A percentile compares a stretch with the other conserved stretches of the same genome.
Conservation (phyloP, 2,797 vertebrate genomes). For the Pelodytes ibericus region DNA sequence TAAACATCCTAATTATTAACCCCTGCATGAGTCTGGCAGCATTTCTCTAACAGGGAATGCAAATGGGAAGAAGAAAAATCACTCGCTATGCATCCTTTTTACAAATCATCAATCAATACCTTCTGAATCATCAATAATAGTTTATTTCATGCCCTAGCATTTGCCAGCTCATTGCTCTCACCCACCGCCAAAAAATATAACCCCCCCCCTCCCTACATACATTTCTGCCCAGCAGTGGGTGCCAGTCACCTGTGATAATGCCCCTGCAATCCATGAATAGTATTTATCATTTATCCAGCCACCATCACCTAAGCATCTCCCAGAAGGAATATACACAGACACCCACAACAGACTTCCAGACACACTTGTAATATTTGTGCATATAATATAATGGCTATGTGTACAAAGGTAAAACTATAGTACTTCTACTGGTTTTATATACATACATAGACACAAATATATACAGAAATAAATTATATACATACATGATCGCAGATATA, state of each 20-base stretch:
- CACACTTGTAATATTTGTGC: constrained; percentile 28
- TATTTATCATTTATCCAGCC: constrained; percentile 29
- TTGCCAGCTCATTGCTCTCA: constrained; percentile 22
- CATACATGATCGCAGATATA: too few relatives aligned
- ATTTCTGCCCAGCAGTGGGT: constrained; percentile 43
- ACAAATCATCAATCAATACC: constrained; percentile 27
- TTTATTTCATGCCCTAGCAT: constrained; percentile 30
- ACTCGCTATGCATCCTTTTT: too few relatives aligned
- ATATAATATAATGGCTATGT: not conserved
- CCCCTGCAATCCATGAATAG: constrained; percentile 52
- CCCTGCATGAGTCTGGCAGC: constrained; percentile 26
- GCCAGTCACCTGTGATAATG: constrained; percentile 42
- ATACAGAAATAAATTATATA: not conserved
- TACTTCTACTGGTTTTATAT: constrained; percentile 4
- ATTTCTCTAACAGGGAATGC: not conserved
- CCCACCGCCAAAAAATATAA: not conserved
- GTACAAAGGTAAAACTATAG: not conserved
- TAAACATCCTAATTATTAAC: constrained; percentile 18
- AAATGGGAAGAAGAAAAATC: not conserved
- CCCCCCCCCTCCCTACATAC: not conserved
- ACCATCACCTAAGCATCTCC: constrained; percentile 41
- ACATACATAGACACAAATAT: constrained; percentile 1
- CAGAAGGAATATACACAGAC: constrained; percentile 45
- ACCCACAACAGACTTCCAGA: constrained; percentile 35
- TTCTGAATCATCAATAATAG: constrained; percentile 29